Evolutionary conservation across 2,797 vertebrate species (phyloP), one percentile per base, ranked within the genome.

Genomic region (Aeoliscus strigatus): DNA sequence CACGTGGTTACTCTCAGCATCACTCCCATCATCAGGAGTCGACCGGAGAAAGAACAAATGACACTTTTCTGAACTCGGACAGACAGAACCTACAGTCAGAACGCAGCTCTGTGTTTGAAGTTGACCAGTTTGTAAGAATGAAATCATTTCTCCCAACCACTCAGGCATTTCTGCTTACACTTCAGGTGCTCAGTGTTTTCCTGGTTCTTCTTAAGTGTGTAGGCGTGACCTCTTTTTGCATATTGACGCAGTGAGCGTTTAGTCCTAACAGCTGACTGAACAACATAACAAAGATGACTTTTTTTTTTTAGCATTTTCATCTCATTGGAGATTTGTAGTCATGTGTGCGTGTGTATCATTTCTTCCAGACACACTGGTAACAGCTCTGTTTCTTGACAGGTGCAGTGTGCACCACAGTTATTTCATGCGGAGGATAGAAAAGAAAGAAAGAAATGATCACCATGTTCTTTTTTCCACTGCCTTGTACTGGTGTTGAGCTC

Each of bases 351-450:
- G 12, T 39, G 6, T 26, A 23, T 37, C 6, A 16, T 39, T 49
- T 38, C 14, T 11, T 39, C 24, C 15, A 16, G 25, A 31, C 35
- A 32, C 23, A 42, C 18, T 21, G 18, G n/a, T n/a, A n/a, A n/a
- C 14, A 37, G 41, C 32, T 43, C 63, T 77, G 73, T 84, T 56
- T 87, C 85, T 85, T 91, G 90, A 81, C 88, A 82, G 88, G 86
- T 63, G 87, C 86, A 89, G 85, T 81, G 69, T 54, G 34, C 71
- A 33, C 37, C 30, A 51, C 6, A 39, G 50, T 42, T 35, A 13
- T 32, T 21, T 34, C 11, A 18, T 3, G 17, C 32, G 37, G 44
- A 43, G 5, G 5, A 12, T 6, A 21, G 6, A 25, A 25, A 9
- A 25, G 9, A 25, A 9, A 7, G 9, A 25, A 25, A 25, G 6